These are phyloP conservation scores for Scaptomyza cyrtandrae DNA, from an alignment of 2,888 invertebrate genomes.

Conservation along the genomic window DNA sequence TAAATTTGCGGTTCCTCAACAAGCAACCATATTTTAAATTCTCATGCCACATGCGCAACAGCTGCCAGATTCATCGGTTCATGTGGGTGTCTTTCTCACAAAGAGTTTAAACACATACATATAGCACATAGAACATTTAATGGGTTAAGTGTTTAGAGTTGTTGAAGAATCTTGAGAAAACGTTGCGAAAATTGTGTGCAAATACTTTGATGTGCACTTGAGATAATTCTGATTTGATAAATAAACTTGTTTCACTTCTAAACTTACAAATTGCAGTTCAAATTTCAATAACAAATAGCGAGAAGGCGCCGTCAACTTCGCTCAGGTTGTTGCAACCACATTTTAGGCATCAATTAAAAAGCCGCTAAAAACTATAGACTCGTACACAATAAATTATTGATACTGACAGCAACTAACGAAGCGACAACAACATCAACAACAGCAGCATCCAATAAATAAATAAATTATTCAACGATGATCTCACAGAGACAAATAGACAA, in stretches of 20 bases:
- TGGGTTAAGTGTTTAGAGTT: constrained; percentile 36
- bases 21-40: constrained; percentile 24
- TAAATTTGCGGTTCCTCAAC: constrained; percentile 12
- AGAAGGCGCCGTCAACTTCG: constrained; percentile 50
- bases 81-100: constrained; percentile 39
- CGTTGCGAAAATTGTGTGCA: constrained; percentile 7
- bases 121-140: constrained; percentile 4
- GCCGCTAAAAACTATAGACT: constrained; percentile 40
- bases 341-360: constrained; percentile 75
- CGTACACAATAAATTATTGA: constrained; percentile 60
- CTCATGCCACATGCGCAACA: constrained; percentile 53
- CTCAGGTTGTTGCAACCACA: constrained; percentile 62
- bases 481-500: constrained; percentile 47
- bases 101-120: constrained; percentile 6
- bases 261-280: constrained; percentile 58
- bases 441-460: constrained; percentile 57
- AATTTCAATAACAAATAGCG: constrained; percentile 57
- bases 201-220: constrained; percentile 4
- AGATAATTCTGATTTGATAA: constrained; percentile 39
- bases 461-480: constrained; percentile 75
- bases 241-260: constrained; percentile 59
- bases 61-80: constrained; percentile 29
- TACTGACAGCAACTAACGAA: constrained; percentile 39
- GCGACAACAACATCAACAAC: constrained; percentile 28
- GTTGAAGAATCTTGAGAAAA: constrained; percentile 3